Conservation (phyloP, 2,113 vertebrate species). For the Chionomys nivalis region DNA sequence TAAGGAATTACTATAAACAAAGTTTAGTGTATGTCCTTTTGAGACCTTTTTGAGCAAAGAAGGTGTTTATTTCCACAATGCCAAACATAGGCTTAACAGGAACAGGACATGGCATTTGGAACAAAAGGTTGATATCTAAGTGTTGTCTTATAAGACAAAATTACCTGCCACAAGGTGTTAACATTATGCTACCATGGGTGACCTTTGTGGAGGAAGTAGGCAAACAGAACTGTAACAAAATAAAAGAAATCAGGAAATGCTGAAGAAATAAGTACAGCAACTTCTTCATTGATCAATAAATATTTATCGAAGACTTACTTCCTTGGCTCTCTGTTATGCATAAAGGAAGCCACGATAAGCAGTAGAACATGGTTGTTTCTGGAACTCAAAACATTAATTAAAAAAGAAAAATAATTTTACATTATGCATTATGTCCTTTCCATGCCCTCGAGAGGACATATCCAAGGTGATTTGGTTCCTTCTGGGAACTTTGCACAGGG, state of each 20-base stretch:
- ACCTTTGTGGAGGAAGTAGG: neutral
- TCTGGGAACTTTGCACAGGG: neutral
- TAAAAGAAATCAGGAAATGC: neutral
- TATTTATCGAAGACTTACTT: neutral
- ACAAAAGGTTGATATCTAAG: slow-evolving; percentile 15
- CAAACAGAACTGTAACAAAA: neutral
- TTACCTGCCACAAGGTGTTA: slow-evolving; percentile 48
- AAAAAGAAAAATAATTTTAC: slow-evolving; percentile 6
- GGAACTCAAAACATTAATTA: neutral
- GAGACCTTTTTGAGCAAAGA: neutral
- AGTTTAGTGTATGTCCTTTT: neutral
- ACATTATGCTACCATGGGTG: slow-evolving; percentile 23
- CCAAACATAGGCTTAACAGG: neutral
- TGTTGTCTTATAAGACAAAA: slow-evolving; percentile 17
- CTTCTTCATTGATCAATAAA: neutral
- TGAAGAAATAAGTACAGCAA: neutral
- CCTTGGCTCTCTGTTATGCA: neutral
- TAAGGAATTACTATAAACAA: neutral
- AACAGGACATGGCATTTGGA: slow-evolving; percentile 20
- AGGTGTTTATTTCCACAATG: neutral
- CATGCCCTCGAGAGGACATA: neutral
- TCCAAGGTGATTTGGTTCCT: neutral
- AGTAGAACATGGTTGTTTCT: neutral
- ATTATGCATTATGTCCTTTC: neutral
- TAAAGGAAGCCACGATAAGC: neutral